Base-by-base conservation (phyloP, 2,888 invertebrate species). In the Cephus pulcher region DNA sequence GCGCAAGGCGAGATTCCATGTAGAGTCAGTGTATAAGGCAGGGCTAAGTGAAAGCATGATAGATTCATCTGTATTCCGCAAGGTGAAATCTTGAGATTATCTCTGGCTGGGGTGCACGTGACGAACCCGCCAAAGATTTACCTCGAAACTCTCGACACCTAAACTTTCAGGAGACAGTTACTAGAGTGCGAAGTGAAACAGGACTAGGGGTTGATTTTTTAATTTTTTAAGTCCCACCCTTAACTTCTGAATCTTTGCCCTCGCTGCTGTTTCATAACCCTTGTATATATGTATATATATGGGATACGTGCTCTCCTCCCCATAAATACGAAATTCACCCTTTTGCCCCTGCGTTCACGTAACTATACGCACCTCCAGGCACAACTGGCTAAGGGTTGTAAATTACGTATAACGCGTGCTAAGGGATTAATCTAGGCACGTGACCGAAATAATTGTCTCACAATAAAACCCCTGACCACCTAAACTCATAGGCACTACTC, bases 51-150 rank as follows among this genome's bases (percentile, higher is more conserved):
- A 86, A 86, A 81, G 80, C 83, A 79, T 83, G 85, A 88, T 85
- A 86, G 87, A 88, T 88, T 88, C 86, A 88, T 88, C 83, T 85
- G 88, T 88, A 87, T 88, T 88, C 87, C 83, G 80, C 78, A 79
- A 82, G 82, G 83, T 85, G 84, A 85, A 86, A 86, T 86, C 87
- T 86, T 79, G 80, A 87, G 88, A 88, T 88, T 86, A 88, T 87
- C 87, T 82, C 77, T 37, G 77, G 79, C 81, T 81, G 79, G 82
- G 76, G 76, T 77, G 78, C 82, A 82, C 84, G 84, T 84, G 84
- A 83, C 82, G 81, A 79, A 74, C 69, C 79, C 81, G 79, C 80
- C 70, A 56, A 80, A 82, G 86, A 86, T 86, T 87, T 83, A 85
- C 82, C 82, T 83, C 78, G 80, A 84, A 82, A 86, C 82, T 84